Base-by-base conservation (phyloP, 1,140 invertebrate genomes). In the Vollenhovia emeryi region DNA sequence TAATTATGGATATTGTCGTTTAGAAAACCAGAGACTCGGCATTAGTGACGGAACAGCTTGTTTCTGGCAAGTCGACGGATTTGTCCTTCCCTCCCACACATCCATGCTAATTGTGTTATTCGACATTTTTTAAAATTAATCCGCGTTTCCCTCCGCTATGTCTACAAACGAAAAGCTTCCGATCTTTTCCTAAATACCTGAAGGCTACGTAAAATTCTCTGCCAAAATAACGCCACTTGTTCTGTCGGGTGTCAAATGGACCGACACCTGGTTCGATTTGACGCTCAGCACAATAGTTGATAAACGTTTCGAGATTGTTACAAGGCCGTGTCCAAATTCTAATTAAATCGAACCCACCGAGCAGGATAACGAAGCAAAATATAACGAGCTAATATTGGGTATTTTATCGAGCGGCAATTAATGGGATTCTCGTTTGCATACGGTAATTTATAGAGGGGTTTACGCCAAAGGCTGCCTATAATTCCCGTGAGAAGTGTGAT, bases 1-100 rank as follows among this genome's bases (percentile, higher is more conserved):
- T 66, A 45, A 78, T 48, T 64, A n/a, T 66, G n/a, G 27, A 60
- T 75, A 75, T 75, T 78, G 75, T 78, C 75, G 15, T 48, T 48
- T 66, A 78, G 21, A 68, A 68, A 79, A 43, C 8, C n/a, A 43
- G 5, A 48, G 30, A 36, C 21, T 36, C 76, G 76, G 27, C 18
- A 68, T 24, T 36, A 21, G 1, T 24, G 69, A 55, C 40, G 24
- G 57, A 60, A 62, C 57, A 30, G 33, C 45, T 55, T 33, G 62
- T 33, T 40, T 36, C 62, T 30, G 64, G 21, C 40, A 33, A 52
- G 13, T 68, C 45, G 33, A 76, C 40, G 27, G 57, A 78, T 64
- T 64, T 78, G 13, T 50, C 48, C 9, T 18, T 52, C 13, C 45
- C 45, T 50, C 60, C 33, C n/a, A 64, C n/a, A n/a, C n/a, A n/a